A percentile compares a stretch with the other conserved stretches of the same genome.
Evolutionary conservation across 2,888 invertebrate species (phyloP).

Genomic region (Synanthedon tipuliformis): DNA sequence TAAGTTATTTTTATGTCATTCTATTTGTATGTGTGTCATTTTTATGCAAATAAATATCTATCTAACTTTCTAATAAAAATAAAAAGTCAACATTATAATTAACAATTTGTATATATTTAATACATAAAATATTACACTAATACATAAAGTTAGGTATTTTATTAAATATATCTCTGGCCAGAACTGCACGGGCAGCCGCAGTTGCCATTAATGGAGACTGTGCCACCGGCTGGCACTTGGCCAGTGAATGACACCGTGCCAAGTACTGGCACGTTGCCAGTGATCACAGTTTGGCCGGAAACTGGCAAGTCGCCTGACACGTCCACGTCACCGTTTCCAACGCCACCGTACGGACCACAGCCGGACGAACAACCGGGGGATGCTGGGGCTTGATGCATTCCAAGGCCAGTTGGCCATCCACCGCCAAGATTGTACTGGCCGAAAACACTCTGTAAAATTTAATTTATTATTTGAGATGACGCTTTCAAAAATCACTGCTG

Average conservation of each 20-base stretch:
- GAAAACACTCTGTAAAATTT: slow-evolving; percentile 7
- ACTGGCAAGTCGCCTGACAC: slow-evolving; percentile 11
- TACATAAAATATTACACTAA: too few species aligned
- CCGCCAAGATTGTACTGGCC: slow-evolving; percentile 2
- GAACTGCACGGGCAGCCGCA: slow-evolving; percentile 11
- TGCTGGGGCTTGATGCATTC: neutral
- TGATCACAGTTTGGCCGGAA: slow-evolving; percentile 17
- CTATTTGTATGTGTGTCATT: too few species aligned
- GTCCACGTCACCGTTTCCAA: slow-evolving; percentile 9
- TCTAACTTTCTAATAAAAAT: too few species aligned
- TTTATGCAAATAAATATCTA: too few species aligned
- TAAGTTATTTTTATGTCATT: too few species aligned
- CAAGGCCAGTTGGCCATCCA: neutral
- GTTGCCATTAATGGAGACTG: slow-evolving; percentile 14
- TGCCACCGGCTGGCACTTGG: slow-evolving; percentile 21
- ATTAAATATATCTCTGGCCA: slow-evolving; percentile 6
- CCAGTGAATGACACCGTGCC: slow-evolving; percentile 29
- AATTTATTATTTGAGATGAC: neutral
- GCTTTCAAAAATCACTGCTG: too few species aligned
- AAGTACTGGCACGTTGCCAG: slow-evolving; percentile 27
- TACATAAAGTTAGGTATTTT: neutral
- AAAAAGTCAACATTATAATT: too few species aligned
- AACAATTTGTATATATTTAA: too few species aligned
- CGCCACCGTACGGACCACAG: neutral
- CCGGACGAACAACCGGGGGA: neutral